Evolutionary conservation across 2,888 invertebrate genomes (phyloP).

Genomic region (Muschampia plurimacula): DNA sequence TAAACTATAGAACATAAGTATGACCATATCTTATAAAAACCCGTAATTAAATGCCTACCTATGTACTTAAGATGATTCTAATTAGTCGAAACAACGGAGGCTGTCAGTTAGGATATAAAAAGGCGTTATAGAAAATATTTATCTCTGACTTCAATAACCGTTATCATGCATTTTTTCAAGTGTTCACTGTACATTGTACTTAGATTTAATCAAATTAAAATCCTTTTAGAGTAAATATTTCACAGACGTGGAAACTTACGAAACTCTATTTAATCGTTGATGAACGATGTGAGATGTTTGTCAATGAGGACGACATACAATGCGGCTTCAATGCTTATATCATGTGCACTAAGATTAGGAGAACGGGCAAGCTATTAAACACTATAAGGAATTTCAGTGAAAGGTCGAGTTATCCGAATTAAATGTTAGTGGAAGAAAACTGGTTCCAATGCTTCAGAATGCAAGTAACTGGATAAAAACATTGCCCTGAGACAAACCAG

Average conservation of each 20-base stretch:
- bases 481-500: slow-evolving; percentile 79
- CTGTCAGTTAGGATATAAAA: too few relatives aligned
- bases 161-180: not conserved
- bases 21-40: too few relatives aligned
- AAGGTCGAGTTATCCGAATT: slow-evolving; percentile 74
- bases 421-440: slow-evolving; percentile 74
- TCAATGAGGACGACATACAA: slow-evolving; percentile 51
- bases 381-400: slow-evolving; percentile 74
- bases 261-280: slow-evolving; percentile 28
- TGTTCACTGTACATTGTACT: too few relatives aligned
- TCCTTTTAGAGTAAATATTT: slow-evolving; percentile 4
- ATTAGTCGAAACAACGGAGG: too few relatives aligned
- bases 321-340: slow-evolving; percentile 52
- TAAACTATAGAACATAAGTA: too few relatives aligned
- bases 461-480: slow-evolving; percentile 84
- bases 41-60: too few relatives aligned
- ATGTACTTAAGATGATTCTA: too few relatives aligned
- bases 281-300: not conserved
- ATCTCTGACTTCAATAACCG: not conserved
- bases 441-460: slow-evolving; percentile 83
- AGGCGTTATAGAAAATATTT: not conserved
- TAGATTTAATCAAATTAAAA: too few relatives aligned
- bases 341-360: slow-evolving; percentile 48
- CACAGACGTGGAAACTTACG: slow-evolving; percentile 22
- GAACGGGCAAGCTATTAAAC: slow-evolving; percentile 56